These are phyloP conservation scores for Aleiodes testaceus DNA, from an alignment of 2,888 invertebrate species.

Conservation along the genomic window DNA sequence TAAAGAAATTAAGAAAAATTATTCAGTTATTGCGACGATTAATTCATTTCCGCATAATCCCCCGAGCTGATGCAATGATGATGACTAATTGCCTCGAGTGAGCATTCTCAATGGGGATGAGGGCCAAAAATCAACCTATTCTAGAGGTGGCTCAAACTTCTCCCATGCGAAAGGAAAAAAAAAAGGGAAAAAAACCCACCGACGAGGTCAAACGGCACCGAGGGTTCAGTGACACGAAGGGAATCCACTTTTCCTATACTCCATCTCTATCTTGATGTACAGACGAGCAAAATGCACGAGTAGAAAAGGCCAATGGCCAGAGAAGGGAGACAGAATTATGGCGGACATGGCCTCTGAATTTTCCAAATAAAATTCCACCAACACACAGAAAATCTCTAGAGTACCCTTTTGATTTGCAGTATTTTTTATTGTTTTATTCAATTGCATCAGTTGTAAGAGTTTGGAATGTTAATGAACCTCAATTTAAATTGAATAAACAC, in stretches of 20 bases:
- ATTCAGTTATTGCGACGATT: slow-evolving; percentile 12
- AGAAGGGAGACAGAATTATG: slow-evolving; percentile 42
- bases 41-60: slow-evolving; percentile 10
- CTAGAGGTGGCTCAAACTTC: slow-evolving; percentile 66
- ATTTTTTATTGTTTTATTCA: background rate
- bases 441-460: background rate
- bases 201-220: slow-evolving; percentile 68
- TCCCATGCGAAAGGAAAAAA: slow-evolving; percentile 60
- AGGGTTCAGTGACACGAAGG: slow-evolving; percentile 69
- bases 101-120: slow-evolving; percentile 40
- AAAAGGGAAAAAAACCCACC: slow-evolving; percentile 60
- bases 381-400: background rate
- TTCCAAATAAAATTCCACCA: background rate
- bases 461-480: slow-evolving; percentile 28
- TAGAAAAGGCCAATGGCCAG: slow-evolving; percentile 42
- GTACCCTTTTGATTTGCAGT: background rate
- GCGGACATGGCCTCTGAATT: slow-evolving; percentile 25
- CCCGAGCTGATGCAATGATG: slow-evolving; percentile 19
- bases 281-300: slow-evolving; percentile 34
- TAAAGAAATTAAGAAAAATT: slow-evolving; percentile 13
- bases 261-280: slow-evolving; percentile 47
- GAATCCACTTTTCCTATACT: slow-evolving; percentile 64
- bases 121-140: slow-evolving; percentile 41
- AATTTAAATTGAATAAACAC: slow-evolving; percentile 27
- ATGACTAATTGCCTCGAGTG: slow-evolving; percentile 35